Evolutionary conservation across 2,888 invertebrate genomes (phyloP).

Genomic region (Balanococcus diminutus): DNA sequence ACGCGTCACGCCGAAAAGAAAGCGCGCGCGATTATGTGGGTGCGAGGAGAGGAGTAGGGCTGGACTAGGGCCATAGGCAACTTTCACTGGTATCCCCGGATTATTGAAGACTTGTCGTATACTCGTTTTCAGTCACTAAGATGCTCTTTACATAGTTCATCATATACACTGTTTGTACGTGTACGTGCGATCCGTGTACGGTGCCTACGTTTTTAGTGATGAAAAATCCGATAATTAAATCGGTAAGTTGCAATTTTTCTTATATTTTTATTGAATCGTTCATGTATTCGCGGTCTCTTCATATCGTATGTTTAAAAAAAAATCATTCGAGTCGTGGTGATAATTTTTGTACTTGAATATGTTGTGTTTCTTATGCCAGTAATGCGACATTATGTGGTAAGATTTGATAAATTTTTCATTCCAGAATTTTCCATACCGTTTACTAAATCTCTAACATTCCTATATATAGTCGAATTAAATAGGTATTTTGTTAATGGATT

Average conservation of each 20-base stretch:
- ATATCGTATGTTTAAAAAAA: no score
- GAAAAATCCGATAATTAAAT: constrained; percentile 45
- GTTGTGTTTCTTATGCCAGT: no score
- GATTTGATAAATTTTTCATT: not conserved
- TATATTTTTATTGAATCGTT: not conserved
- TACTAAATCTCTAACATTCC: not conserved
- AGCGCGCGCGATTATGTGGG: constrained; percentile 51
- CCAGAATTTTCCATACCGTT: not conserved
- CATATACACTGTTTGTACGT: not conserved
- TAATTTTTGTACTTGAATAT: no score
- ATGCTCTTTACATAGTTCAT: constrained; percentile 37
- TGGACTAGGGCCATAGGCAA: constrained; percentile 46
- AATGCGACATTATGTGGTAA: not conserved
- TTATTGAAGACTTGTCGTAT: constrained; percentile 12
- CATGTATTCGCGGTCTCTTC: not conserved
- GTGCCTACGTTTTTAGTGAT: not conserved
- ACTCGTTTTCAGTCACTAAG: constrained; percentile 29
- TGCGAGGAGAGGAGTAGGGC: constrained; percentile 9
- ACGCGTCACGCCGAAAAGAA: constrained; percentile 55
- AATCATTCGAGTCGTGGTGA: no score
- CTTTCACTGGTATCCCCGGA: constrained; percentile 49
- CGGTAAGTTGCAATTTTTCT: constrained; percentile 38
- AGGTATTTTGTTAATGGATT: not conserved
- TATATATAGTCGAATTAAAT: not conserved
- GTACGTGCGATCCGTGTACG: constrained; percentile 28